Evolutionary conservation across 2,888 invertebrate genomes (phyloP).

Genomic region (Anoplius nigerrimus): DNA sequence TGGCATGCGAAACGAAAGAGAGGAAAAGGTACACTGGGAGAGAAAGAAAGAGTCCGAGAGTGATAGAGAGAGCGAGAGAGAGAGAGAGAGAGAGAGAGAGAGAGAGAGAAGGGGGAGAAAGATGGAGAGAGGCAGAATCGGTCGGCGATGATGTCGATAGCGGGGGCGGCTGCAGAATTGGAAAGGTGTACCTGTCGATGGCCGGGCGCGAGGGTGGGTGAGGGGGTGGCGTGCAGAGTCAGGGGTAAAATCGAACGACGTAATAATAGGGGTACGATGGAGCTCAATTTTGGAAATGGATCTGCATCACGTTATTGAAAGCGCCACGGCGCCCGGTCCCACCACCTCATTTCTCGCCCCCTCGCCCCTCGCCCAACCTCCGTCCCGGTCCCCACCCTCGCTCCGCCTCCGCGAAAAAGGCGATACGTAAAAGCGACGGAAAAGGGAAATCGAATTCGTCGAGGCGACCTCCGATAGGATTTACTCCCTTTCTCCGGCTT

Average conservation of each 20-base stretch:
- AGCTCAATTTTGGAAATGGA: slow-evolving; percentile 51
- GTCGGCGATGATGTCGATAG: neutral
- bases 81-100: no score
- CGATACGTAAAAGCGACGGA: slow-evolving; percentile 1
- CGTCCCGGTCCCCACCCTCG: no score
- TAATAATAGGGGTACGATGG: slow-evolving; percentile 32
- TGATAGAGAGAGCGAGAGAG: neutral
- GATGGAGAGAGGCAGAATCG: neutral
- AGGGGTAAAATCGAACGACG: slow-evolving; percentile 35
- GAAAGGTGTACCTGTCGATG: neutral
- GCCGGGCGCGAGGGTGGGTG: neutral
- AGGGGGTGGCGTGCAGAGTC: neutral
- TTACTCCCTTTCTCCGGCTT: no score
- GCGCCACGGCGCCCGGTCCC: slow-evolving; percentile 3
- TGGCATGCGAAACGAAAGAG: no score
- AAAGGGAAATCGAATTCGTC: neutral
- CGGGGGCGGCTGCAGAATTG: neutral
- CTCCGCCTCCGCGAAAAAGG: neutral
- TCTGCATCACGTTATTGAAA: slow-evolving; percentile 33
- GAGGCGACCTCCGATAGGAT: no score
- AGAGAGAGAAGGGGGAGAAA: neutral
- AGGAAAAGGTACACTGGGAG: no score
- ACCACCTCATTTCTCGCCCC: neutral
- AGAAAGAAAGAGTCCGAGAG: no score
- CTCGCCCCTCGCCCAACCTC: neutral